Evolutionary conservation across 2,113 vertebrate genomes (phyloP).

Genomic region (Triplophysa tibetana): DNA sequence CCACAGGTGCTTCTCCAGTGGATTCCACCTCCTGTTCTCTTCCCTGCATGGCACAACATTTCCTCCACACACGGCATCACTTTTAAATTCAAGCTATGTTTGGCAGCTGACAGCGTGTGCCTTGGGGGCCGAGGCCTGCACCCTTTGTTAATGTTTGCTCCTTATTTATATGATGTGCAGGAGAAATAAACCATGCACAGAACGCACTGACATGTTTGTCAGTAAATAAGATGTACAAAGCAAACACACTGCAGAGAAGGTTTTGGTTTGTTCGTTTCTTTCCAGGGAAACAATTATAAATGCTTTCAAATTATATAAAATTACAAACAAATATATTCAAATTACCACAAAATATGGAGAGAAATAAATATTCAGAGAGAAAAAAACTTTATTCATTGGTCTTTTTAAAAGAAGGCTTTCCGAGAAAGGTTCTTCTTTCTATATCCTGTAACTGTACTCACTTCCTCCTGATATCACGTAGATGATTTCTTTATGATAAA

Average conservation of each 20-base stretch:
- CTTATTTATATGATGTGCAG: background rate
- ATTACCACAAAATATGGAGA: background rate
- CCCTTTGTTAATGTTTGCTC: background rate
- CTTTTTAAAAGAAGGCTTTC: background rate
- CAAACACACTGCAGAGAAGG: background rate
- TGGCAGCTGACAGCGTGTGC: background rate
- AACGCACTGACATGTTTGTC: background rate
- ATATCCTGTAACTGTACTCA: background rate
- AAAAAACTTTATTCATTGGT: background rate
- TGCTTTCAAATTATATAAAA: background rate
- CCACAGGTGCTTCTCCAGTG: background rate
- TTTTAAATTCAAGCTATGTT: background rate
- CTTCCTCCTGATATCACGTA: slow-evolving; percentile 14
- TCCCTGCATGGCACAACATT: background rate
- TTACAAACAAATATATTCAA: no score
- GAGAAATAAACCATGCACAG: background rate
- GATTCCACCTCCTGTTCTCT: no score
- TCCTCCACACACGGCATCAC: background rate
- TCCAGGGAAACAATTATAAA: background rate
- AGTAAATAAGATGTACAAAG: background rate
- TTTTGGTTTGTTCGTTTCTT: background rate
- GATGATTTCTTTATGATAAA: slow-evolving; percentile 13
- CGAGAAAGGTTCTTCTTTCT: background rate
- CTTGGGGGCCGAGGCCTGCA: background rate
- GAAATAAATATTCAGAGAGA: background rate